phyloP scores from a whole-genome alignment of 92 coral and sea anemone genomes.

The Phenganax marumi region DNA sequence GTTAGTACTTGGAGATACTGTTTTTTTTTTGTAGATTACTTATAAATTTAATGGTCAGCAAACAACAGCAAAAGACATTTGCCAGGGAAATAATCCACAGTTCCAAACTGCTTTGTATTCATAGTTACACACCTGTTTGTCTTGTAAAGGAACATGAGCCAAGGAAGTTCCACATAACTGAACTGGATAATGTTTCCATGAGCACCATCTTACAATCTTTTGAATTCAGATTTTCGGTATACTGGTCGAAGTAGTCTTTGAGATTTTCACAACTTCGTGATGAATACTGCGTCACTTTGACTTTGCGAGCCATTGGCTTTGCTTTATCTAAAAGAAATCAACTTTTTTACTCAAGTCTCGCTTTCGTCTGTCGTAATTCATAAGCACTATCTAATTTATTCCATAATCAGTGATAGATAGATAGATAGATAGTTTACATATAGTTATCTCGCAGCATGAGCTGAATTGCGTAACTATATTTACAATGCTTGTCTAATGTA shows the following conservation, averaged over 20 bases:
- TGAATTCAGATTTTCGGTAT: neutral
- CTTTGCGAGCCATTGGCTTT: slow-evolving; percentile 47
- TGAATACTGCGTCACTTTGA: slow-evolving; percentile 9
- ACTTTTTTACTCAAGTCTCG: too few species aligned
- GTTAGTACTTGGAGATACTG: too few species aligned
- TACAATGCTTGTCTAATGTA: too few species aligned
- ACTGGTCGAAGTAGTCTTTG: neutral
- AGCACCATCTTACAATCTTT: slow-evolving; percentile 6
- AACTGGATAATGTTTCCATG: slow-evolving; percentile 8
- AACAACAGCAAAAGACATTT: too few species aligned
- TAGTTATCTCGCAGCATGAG: neutral
- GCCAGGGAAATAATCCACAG: too few species aligned
- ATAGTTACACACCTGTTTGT: neutral
- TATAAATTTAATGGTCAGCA: too few species aligned
- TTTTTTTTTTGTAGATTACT: too few species aligned
- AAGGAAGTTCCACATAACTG: slow-evolving; percentile 18
- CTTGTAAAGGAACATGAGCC: neutral
- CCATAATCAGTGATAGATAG: slow-evolving; percentile 5
- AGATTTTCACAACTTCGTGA: neutral
- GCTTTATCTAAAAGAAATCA: neutral
- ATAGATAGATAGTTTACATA: too few species aligned
- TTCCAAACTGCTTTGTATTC: too few species aligned
- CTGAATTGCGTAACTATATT: too few species aligned
- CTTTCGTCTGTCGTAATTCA: neutral
- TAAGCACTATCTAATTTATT: slow-evolving; percentile 28